These are phyloP conservation scores for Dryadula phaetusa DNA, from an alignment of 2,888 invertebrate species.

Conservation along the genomic window DNA sequence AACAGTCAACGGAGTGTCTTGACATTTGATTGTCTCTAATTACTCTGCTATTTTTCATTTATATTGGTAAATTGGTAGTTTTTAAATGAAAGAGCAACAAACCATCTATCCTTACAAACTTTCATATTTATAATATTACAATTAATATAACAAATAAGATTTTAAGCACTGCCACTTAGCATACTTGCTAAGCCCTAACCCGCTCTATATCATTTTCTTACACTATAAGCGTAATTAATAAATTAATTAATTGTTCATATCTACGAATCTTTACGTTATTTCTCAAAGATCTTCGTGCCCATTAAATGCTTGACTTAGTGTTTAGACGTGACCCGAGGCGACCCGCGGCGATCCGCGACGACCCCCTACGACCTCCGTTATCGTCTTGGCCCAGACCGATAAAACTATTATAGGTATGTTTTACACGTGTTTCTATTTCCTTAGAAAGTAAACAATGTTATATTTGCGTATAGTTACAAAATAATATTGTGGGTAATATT, in stretches of 20 bases:
- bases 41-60: too few species aligned
- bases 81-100: too few species aligned
- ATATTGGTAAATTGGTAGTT: too few species aligned
- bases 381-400: slow-evolving; percentile 31
- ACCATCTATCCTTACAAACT: too few species aligned
- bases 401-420: slow-evolving; percentile 23
- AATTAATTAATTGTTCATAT: slow-evolving; percentile 8
- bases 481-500: too few species aligned
- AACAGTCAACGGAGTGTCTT: too few species aligned
- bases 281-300: slow-evolving; percentile 11
- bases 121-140: too few species aligned
- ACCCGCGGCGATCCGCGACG: slow-evolving; percentile 29
- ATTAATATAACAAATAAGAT: too few species aligned
- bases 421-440: slow-evolving; percentile 31
- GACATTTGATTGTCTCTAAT: too few species aligned
- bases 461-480: background rate
- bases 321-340: slow-evolving; percentile 30
- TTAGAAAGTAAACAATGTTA: background rate
- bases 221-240: background rate
- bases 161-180: too few species aligned
- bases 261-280: slow-evolving; percentile 9
- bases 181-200: too few species aligned
- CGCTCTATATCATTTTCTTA: too few species aligned
- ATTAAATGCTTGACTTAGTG: slow-evolving; percentile 37
- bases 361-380: slow-evolving; percentile 20